Evolutionary conservation across 2,888 invertebrate species (phyloP).

Genomic region (Mesorhabditis spiculigera): DNA sequence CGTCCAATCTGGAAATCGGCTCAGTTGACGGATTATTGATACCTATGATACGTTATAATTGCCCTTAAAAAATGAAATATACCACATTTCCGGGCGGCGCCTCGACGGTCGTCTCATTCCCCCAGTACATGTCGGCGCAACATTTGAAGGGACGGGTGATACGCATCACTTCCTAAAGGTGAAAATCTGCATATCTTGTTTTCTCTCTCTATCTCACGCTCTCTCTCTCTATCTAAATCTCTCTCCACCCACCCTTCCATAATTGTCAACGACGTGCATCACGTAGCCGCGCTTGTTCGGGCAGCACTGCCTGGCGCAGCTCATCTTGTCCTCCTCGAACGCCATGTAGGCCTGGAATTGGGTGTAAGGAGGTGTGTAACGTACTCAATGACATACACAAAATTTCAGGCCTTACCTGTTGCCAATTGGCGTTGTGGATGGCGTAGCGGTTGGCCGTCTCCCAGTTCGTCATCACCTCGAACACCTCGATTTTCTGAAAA

Average conservation of each 20-base stretch:
- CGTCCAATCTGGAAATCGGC: neutral
- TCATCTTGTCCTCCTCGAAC: neutral
- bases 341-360: neutral
- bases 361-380: no score
- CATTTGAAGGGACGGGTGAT: neutral
- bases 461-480: neutral
- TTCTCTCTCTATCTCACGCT: neutral
- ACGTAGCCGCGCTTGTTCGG: neutral
- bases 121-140: neutral
- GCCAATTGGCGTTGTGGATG: neutral
- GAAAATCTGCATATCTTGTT: neutral
- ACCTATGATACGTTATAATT: neutral
- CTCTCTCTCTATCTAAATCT: neutral
- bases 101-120: neutral
- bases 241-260: neutral
- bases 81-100: constrained; percentile 5
- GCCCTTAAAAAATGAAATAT: neutral
- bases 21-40: no score
- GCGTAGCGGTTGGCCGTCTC: neutral
- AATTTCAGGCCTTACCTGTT: neutral
- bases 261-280: neutral
- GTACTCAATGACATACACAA: neutral
- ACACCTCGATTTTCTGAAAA: neutral
- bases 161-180: neutral
- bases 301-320: neutral